These are phyloP conservation scores for Etheostoma spectabile DNA, from an alignment of 2,113 vertebrate genomes.

Conservation along the genomic window DNA sequence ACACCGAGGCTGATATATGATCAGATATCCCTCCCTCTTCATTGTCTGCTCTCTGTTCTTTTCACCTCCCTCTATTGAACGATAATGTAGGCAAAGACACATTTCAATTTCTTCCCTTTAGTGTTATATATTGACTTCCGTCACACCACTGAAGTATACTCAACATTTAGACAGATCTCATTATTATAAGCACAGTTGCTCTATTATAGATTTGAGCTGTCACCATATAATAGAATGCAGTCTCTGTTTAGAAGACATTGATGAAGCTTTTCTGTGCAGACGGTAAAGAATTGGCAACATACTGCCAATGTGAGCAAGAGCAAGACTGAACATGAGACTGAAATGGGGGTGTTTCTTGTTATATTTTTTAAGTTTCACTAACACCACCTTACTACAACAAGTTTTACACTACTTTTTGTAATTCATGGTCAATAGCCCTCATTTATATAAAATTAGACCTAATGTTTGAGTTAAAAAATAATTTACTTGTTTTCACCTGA, in stretches of 20 bases:
- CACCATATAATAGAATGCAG: background rate
- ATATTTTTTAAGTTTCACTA: too few relatives aligned
- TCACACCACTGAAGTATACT: constrained; percentile 20
- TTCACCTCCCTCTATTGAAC: background rate
- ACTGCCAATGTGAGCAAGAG: background rate
- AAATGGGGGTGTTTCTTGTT: too few relatives aligned
- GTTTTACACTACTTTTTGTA: too few relatives aligned
- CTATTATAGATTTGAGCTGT: background rate
- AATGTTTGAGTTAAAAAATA: too few relatives aligned
- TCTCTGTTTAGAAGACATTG: background rate
- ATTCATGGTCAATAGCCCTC: too few relatives aligned
- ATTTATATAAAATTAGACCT: too few relatives aligned
- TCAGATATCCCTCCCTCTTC: background rate
- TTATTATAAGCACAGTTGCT: background rate
- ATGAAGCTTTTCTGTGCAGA: background rate
- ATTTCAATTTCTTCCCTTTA: constrained; percentile 28
- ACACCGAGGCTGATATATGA: too few relatives aligned
- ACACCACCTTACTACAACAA: too few relatives aligned
- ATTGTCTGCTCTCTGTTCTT: background rate
- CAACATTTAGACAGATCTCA: constrained; percentile 17
- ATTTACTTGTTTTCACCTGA: too few relatives aligned
- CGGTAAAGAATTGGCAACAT: background rate
- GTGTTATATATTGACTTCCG: constrained; percentile 45
- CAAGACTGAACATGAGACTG: too few relatives aligned
- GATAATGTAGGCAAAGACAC: constrained; percentile 21